phyloP scores from a whole-genome alignment of 1,140 invertebrate species.

The Drosophila sproati region DNA sequence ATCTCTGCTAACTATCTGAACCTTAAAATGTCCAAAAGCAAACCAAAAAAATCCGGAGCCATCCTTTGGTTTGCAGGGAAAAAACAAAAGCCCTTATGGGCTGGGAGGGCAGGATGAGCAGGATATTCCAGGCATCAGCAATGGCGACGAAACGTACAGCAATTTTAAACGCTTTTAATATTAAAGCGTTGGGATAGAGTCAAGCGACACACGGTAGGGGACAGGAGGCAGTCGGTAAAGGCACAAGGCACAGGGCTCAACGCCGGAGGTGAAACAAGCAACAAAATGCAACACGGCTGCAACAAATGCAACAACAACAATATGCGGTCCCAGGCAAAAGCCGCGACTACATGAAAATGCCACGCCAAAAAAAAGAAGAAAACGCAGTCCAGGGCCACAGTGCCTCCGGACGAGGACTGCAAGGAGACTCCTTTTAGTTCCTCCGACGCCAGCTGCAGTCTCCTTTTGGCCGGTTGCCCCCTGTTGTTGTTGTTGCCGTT shows the following conservation, averaged over 20 bases:
- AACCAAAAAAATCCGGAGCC: neutral
- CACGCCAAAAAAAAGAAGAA: slow-evolving; percentile 28
- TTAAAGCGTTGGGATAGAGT: slow-evolving; percentile 68
- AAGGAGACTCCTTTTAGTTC: slow-evolving; percentile 7
- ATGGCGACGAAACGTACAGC: slow-evolving; percentile 69
- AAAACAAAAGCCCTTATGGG: slow-evolving; percentile 14
- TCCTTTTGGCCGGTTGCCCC: slow-evolving; percentile 34
- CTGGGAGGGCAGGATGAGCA: neutral
- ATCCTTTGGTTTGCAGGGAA: slow-evolving; percentile 2
- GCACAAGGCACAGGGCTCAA: slow-evolving; percentile 1
- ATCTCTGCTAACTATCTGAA: no score
- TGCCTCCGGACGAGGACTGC: slow-evolving; percentile 11
- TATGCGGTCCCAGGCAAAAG: slow-evolving; percentile 56
- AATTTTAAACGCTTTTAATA: slow-evolving; percentile 81
- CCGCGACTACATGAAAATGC: slow-evolving; percentile 55
- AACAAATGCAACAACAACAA: slow-evolving; percentile 25
- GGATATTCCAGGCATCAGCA: slow-evolving; percentile 49
- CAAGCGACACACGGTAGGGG: neutral
- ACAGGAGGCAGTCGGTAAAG: neutral
- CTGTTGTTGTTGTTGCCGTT: slow-evolving; percentile 26
- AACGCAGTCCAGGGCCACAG: slow-evolving; percentile 2
- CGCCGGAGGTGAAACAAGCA: slow-evolving; percentile 28
- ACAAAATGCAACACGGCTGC: slow-evolving; percentile 70
- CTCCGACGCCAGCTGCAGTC: slow-evolving; percentile 4
- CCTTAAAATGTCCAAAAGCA: no score